phyloP scores from a whole-genome alignment of 2,888 invertebrate genomes.

The Catonia carolina region DNA sequence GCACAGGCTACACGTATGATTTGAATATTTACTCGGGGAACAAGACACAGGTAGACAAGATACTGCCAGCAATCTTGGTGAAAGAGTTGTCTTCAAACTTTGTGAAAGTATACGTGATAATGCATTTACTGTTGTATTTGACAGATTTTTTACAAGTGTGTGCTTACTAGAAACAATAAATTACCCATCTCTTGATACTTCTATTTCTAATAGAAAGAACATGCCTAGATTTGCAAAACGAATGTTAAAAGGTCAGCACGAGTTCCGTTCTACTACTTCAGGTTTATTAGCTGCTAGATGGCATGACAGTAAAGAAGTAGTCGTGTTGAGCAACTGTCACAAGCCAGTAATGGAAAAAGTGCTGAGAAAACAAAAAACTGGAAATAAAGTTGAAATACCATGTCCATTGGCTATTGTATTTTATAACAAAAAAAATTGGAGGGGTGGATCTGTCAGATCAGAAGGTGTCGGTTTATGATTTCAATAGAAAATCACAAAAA shows the following conservation, averaged over 20 bases:
- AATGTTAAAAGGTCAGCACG: constrained; percentile 29
- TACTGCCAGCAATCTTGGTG: constrained; percentile 29
- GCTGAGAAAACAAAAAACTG: constrained; percentile 35
- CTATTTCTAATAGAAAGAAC: constrained; percentile 30
- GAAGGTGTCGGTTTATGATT: constrained; percentile 34
- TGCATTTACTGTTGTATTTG: constrained; percentile 23
- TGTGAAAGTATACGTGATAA: constrained; percentile 24
- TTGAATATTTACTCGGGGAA: constrained; percentile 27
- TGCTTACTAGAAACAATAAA: constrained; percentile 27
- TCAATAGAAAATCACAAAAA: constrained; percentile 35
- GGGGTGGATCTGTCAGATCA: constrained; percentile 38
- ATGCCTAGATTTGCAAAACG: constrained; percentile 28
- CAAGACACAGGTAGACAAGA: constrained; percentile 9
- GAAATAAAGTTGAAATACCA: constrained; percentile 23
- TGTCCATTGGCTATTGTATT: too few relatives aligned
- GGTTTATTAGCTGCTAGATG: constrained; percentile 33
- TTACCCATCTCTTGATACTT: constrained; percentile 32
- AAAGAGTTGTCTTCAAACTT: constrained; percentile 31
- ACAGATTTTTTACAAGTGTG: constrained; percentile 29
- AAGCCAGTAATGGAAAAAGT: constrained; percentile 14
- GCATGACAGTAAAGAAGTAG: constrained; percentile 36
- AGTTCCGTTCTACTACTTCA: constrained; percentile 29
- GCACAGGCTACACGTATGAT: constrained; percentile 32
- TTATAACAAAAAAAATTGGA: too few relatives aligned
- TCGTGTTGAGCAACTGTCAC: constrained; percentile 36